These are phyloP conservation scores for Caprella mutica DNA, from an alignment of 2,888 invertebrate species.

Conservation along the genomic window DNA sequence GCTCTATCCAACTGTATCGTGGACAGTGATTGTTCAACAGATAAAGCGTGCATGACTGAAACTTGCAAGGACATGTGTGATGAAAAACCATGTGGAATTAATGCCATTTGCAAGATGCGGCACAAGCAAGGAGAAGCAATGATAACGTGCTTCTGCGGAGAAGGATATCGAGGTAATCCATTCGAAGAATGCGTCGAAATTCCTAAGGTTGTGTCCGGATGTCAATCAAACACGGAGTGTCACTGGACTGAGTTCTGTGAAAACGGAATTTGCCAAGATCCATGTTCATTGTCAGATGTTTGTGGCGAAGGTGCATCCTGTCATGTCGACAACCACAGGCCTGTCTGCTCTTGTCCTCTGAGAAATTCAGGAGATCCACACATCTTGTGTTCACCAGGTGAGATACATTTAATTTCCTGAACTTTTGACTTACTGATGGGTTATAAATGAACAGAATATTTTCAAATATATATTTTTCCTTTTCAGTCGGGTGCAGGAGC, in stretches of 20 bases:
- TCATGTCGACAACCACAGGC: conserved; percentile 35
- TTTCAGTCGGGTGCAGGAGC: conserved; percentile 52
- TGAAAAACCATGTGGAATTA: conserved; percentile 48
- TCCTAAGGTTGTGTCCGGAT: conserved; percentile 49
- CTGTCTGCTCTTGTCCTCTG: conserved; percentile 37
- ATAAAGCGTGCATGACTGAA: conserved; percentile 68
- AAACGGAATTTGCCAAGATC: conserved; percentile 62
- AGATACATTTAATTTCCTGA: too few species aligned
- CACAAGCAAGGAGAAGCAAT: conserved; percentile 74
- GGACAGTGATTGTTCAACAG: conserved; percentile 66
- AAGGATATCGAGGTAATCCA: conserved; percentile 69
- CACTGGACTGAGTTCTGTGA: conserved; percentile 69
- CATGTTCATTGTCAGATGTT: conserved; percentile 47
- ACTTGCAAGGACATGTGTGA: conserved; percentile 71
- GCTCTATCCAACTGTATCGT: conserved; percentile 60
- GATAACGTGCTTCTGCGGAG: conserved; percentile 70
- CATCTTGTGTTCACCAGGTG: conserved; percentile 17
- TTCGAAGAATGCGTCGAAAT: conserved; percentile 47
- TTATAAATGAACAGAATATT: background rate
- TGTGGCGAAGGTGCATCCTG: conserved; percentile 60
- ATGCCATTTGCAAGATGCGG: conserved; percentile 56
- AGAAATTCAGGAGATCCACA: conserved; percentile 37
- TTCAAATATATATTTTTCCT: background rate
- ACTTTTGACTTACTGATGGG: too few species aligned
- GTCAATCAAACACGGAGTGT: conserved; percentile 65